A percentile compares a stretch with the other conserved stretches of the same genome.
phyloP scores from a whole-genome alignment of 2,888 invertebrate genomes.

The Lasioglossum leucozonium region DNA sequence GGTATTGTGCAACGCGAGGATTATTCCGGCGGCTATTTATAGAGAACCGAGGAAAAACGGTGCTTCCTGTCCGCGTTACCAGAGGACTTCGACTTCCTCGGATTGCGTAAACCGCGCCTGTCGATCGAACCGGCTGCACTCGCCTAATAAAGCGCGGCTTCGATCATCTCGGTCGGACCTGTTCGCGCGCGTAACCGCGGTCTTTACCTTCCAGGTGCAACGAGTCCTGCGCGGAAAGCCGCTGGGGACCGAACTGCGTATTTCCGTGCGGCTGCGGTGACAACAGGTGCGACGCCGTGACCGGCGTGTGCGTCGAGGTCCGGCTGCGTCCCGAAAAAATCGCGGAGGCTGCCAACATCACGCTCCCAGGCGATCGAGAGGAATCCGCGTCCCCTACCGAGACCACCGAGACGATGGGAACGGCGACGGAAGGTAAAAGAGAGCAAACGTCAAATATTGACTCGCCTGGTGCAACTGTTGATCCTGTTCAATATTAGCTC shows the following conservation, averaged over 20 bases:
- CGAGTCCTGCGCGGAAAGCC: constrained; percentile 87
- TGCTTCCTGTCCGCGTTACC: background rate
- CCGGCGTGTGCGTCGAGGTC: constrained; percentile 86
- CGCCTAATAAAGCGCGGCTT: background rate
- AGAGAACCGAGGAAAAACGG: background rate
- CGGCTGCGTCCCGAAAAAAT: background rate
- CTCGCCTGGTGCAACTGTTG: constrained; percentile 35
- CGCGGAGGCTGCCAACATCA: background rate
- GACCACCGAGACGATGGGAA: constrained; percentile 35
- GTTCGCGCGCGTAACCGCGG: background rate
- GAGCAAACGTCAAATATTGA: constrained; percentile 18
- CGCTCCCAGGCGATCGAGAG: constrained; percentile 13
- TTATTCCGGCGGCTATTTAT: background rate
- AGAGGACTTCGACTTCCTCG: background rate
- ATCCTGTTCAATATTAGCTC: background rate
- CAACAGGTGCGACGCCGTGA: constrained; percentile 83
- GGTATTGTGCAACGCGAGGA: background rate
- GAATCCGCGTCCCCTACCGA: constrained; percentile 7
- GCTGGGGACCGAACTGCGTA: constrained; percentile 91
- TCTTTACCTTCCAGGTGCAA: constrained; percentile 73
- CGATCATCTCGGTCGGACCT: background rate
- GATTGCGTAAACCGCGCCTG: constrained; percentile 23
- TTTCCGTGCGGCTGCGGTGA: constrained; percentile 87
- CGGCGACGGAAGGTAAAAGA: constrained; percentile 40
- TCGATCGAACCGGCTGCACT: constrained; percentile 35